Evolutionary conservation across 2,113 vertebrate species (phyloP), one percentile per base, ranked within the genome.

Genomic region (Phalacrocorax carbo): DNA sequence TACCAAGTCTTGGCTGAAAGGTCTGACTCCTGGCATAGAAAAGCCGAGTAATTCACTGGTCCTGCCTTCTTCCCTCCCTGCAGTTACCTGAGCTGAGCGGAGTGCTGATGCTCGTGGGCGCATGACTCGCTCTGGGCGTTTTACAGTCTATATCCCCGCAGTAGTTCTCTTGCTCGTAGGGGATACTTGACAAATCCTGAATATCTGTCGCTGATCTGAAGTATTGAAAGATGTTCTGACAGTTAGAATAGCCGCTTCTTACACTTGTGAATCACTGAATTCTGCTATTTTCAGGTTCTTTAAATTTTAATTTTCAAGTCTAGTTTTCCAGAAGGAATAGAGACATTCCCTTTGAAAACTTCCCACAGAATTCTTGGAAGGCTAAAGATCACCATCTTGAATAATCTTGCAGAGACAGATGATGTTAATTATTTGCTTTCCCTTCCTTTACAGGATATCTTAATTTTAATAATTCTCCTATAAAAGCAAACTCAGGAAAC

Each of bases 171-270:
- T 81, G 93, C 90, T 97, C 98, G 12, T 5, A 96, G 42, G 94
- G 85, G 83, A 98, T 98, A 83, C 97, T 98, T 4, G 98, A 98
- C 82, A 98, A 93, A 71, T 98, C 98, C 91, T 98, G 97, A 95
- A 98, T 97, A 73, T 98, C 98, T 80, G 88, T 80, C 88, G 95
- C 65, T 5, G 98, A 98, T 61, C 98, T 98, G 93, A 91, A 86
- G 58, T 29, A 93, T 87, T 58, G 92, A 76, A 95, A 97, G 75
- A 96, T 21, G 84, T 81, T 79, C 83, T 76, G 86, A 89, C 57
- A 86, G 93, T 97, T 69, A 96, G 65, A 93, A 76, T 5, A 29
- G 75, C 61, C 78, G 46, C 65, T 79, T n/a, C 38, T 78, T 68
- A 49, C 49, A 57, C 30, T 26, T 42, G 26, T 4, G 49, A 88